Evolutionary conservation across 2,113 vertebrate species (phyloP).

Genomic region (Eublepharis macularius): DNA sequence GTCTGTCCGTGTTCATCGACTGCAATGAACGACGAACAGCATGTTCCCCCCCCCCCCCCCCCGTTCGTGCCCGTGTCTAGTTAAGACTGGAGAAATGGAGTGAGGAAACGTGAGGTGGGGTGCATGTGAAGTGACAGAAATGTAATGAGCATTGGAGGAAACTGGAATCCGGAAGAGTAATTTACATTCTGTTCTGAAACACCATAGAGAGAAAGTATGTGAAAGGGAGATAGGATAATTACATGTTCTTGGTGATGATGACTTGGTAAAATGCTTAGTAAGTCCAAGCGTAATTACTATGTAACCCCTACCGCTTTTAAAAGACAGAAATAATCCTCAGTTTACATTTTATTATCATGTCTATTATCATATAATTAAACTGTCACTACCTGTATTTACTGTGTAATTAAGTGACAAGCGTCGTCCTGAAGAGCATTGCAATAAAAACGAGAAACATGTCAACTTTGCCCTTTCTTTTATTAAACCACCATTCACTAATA

Average conservation of each 20-base stretch:
- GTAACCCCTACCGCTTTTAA: conserved; percentile 28
- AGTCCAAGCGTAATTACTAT: conserved; percentile 28
- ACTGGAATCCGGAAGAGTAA: neutral
- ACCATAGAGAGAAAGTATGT: conserved; percentile 6
- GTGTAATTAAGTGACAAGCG: conserved; percentile 32
- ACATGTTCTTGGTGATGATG: neutral
- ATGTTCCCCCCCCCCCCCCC: too few species aligned
- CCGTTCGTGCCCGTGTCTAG: too few species aligned
- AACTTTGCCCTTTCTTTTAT: conserved; percentile 10
- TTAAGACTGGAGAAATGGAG: neutral
- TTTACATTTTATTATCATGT: conserved; percentile 30
- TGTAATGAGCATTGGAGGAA: neutral
- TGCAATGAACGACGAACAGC: too few species aligned
- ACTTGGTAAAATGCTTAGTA: conserved; percentile 27
- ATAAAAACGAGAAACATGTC: conserved; percentile 12
- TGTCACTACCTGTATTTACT: conserved; percentile 35
- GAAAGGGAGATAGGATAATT: conserved; percentile 34
- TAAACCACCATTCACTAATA: neutral
- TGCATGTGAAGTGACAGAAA: neutral
- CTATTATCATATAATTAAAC: conserved; percentile 31
- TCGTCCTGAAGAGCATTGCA: neutral
- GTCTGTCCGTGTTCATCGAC: too few species aligned
- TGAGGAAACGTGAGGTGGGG: fast-evolving
- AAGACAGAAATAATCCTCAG: conserved; percentile 18
- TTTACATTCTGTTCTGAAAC: conserved; percentile 30